Base-by-base conservation (phyloP, 2,888 invertebrate species). In the Siphonodentalium dalli region DNA sequence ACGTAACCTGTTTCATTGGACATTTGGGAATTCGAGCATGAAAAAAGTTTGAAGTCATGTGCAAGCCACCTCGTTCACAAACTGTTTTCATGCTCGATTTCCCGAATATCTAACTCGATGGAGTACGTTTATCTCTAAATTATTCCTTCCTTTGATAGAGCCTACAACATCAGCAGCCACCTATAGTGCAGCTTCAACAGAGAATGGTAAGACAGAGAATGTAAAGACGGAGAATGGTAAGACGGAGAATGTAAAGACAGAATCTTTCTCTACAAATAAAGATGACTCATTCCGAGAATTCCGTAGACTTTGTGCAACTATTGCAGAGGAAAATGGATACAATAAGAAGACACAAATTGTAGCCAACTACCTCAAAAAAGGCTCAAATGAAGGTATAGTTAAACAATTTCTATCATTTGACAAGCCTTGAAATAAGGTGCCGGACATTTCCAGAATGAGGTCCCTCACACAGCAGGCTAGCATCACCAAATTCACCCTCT, bases 261-360 rank as follows among this genome's bases (percentile, higher is more conserved):
- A 56, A 28, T 51, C 50, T 20, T 37, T 53, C 5, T 34, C 42
- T 24, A 54, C 58, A 26, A 70, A 69, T 43, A 75, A 71, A 52
- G 79, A 79, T 58, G 75, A 78, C 54, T 66, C 86, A 29, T 90
- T 95, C 78, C 85, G 87, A 21, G 88, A 88, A 71, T 94, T 94
- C 80, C 86, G 88, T 48, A 84, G 86, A 34, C 80, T 96, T 15
- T 93, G 93, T 79, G 87, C 88, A 47, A 87, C 88, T 71, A 87
- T 96, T 55, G 87, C 91, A 0, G 87, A 86, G 47, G 89, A 89
- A 34, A 87, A 88, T 70, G 90, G 92, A 53, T 93, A 94, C 75
- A 87, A 88, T 26, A 89, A 88, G 21, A 95, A 95, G 84, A 92
- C 91, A 0, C 87, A 88, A 21, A 85, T 79, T 15, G 76, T 80